A percentile compares a stretch with the other conserved stretches of the same genome.
These are phyloP conservation scores for Dasypolia templi DNA, from an alignment of 2,888 invertebrate genomes.

Conservation along the genomic window DNA sequence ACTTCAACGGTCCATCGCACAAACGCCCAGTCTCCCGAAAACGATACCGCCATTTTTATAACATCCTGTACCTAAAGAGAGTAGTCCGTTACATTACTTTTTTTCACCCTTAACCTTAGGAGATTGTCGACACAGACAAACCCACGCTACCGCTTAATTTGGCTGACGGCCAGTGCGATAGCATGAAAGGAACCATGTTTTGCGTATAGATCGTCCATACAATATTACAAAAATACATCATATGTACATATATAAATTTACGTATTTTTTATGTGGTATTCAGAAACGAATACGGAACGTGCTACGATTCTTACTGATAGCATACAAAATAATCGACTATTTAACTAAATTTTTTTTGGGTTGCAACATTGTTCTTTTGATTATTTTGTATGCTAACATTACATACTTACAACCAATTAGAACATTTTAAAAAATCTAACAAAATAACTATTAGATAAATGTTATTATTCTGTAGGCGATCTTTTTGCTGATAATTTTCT, in stretches of 20 bases:
- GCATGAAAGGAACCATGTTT: conserved; percentile 55
- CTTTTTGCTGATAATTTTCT: too few species aligned
- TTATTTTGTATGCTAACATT: too few species aligned
- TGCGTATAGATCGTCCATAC: conserved; percentile 1
- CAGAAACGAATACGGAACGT: too few species aligned
- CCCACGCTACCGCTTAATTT: conserved; percentile 76
- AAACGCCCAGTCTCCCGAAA: conserved; percentile 37
- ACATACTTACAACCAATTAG: too few species aligned
- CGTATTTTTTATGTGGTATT: too few species aligned
- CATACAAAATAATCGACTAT: too few species aligned
- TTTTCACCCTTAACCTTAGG: conserved; percentile 84
- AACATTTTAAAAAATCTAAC: too few species aligned
- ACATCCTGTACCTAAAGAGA: conserved; percentile 70
- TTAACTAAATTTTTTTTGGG: too few species aligned
- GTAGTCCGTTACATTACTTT: conserved; percentile 79
- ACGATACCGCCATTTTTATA: conserved; percentile 63
- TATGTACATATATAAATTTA: not conserved
- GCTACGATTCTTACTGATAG: too few species aligned
- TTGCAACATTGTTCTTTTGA: too few species aligned
- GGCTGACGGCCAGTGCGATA: conserved; percentile 76
- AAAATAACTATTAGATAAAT: too few species aligned
- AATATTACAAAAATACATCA: not conserved
- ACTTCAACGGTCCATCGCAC: conserved; percentile 53
- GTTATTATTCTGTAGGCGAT: too few species aligned
- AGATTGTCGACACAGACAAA: conserved; percentile 70